These are phyloP conservation scores for Subanguina moxae DNA, from an alignment of 1,140 invertebrate genomes.

Conservation along the genomic window DNA sequence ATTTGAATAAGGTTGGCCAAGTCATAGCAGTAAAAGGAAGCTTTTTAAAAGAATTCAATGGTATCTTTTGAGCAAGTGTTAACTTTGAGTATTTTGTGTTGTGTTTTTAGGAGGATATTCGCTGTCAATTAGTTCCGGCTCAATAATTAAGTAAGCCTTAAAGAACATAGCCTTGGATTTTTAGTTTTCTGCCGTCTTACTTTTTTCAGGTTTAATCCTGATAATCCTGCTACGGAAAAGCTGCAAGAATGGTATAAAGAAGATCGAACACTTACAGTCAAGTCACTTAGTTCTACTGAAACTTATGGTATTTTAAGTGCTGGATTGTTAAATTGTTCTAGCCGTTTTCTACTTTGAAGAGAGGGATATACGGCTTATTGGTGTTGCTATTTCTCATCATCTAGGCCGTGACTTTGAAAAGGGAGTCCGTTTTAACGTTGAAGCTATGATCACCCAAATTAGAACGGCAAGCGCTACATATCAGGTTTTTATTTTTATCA, in stretches of 20 bases:
- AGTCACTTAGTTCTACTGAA: slow-evolving; percentile 30
- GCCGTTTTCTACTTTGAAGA: slow-evolving; percentile 26
- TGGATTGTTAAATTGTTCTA: too few species aligned
- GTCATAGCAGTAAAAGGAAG: slow-evolving; percentile 54
- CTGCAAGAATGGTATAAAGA: too few species aligned
- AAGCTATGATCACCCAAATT: slow-evolving; percentile 41
- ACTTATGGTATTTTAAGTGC: too few species aligned
- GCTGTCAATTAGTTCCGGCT: too few species aligned
- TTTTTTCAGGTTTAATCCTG: too few species aligned
- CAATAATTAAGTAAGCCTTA: too few species aligned
- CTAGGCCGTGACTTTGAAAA: slow-evolving; percentile 32
- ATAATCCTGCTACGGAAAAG: too few species aligned
- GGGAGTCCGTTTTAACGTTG: slow-evolving; percentile 38
- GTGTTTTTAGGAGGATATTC: too few species aligned
- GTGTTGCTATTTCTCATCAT: slow-evolving; percentile 25
- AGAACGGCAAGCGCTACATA: slow-evolving; percentile 48
- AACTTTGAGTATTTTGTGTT: too few species aligned
- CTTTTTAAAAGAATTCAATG: slow-evolving; percentile 49
- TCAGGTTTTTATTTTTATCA: slow-evolving; percentile 31
- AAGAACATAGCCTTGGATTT: too few species aligned
- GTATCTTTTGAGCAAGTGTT: slow-evolving; percentile 9
- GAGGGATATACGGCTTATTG: slow-evolving; percentile 48
- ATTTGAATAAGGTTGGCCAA: slow-evolving; percentile 24
- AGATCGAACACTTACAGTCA: not conserved
- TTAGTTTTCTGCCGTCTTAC: too few species aligned